Percentiles rank a stretch among this genome's conserved stretches.
Conservation (phyloP, 2,113 vertebrate genomes). For the Noturus placidus region DNA sequence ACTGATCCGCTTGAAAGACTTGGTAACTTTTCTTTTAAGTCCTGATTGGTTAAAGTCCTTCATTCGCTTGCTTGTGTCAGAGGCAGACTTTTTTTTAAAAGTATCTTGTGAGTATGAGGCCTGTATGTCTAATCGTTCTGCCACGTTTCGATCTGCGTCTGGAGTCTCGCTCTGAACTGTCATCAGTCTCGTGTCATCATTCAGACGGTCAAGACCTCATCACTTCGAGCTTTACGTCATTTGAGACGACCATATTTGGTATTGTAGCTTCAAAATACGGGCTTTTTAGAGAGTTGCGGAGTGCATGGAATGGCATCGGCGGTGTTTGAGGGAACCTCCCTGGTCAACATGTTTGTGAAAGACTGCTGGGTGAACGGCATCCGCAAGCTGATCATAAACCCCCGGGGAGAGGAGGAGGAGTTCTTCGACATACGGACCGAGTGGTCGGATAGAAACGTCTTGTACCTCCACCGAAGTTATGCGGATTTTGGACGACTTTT, state of each 20-base stretch:
- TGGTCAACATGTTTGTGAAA: conserved; percentile 96
- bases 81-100: neutral
- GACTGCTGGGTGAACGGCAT: conserved; percentile 97
- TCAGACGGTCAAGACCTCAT: neutral
- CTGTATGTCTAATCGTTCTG: neutral
- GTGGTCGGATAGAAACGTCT: conserved; percentile 94
- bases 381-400: conserved; percentile 86
- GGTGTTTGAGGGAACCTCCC: conserved; percentile 94
- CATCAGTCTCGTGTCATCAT: neutral
- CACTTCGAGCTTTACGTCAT: neutral
- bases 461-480: conserved; percentile 91
- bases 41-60: neutral
- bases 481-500: conserved; percentile 86
- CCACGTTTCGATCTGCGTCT: neutral
- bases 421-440: conserved; percentile 95
- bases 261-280: neutral
- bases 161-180: neutral
- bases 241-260: neutral
- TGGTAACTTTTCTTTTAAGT: neutral
- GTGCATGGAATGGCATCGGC: conserved; percentile 87
- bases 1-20: neutral
- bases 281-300: conserved; percentile 53
- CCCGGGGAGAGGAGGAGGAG: conserved; percentile 89
- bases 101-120: neutral
- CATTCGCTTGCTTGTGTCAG: neutral